A percentile compares a stretch with the other conserved stretches of the same genome.
Conservation (phyloP, 2,797 vertebrate genomes). For the Spizella passerina region DNA sequence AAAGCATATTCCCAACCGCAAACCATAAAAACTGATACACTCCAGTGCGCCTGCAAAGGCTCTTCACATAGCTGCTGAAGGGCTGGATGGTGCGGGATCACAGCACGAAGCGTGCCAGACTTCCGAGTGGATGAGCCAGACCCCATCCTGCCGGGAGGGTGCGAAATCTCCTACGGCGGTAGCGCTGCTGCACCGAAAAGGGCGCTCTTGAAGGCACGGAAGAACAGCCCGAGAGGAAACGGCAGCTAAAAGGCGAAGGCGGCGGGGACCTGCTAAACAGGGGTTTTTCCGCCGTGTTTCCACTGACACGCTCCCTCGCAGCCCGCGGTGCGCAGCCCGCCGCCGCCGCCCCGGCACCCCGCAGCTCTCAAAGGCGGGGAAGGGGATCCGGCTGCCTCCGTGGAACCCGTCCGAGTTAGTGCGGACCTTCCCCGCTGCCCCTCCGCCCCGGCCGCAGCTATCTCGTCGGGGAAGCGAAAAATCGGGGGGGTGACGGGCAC, state of each 20-base stretch:
- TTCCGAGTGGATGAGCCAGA: neutral
- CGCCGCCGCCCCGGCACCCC: neutral
- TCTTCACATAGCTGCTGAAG: neutral
- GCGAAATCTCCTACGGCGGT: neutral
- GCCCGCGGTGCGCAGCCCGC: neutral
- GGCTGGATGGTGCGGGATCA: neutral
- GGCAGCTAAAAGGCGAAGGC: neutral
- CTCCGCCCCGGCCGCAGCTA: neutral
- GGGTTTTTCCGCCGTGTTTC: neutral
- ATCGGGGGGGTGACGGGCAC: neutral
- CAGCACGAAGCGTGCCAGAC: neutral
- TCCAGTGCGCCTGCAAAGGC: neutral
- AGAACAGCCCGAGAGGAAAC: neutral
- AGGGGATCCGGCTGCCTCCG: neutral
- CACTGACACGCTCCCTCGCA: neutral
- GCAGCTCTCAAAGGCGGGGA: neutral
- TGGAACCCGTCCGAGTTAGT: neutral
- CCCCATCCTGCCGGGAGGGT: neutral
- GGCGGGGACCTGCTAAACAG: neutral
- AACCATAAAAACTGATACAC: neutral
- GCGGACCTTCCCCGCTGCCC: neutral
- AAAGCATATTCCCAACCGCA: neutral
- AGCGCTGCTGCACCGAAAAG: neutral
- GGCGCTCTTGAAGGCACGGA: neutral
- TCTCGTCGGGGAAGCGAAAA: neutral